Evolutionary conservation across 2,797 vertebrate genomes (phyloP), one percentile per base, ranked within the genome.

Genomic region (Anabacerthia variegaticeps): DNA sequence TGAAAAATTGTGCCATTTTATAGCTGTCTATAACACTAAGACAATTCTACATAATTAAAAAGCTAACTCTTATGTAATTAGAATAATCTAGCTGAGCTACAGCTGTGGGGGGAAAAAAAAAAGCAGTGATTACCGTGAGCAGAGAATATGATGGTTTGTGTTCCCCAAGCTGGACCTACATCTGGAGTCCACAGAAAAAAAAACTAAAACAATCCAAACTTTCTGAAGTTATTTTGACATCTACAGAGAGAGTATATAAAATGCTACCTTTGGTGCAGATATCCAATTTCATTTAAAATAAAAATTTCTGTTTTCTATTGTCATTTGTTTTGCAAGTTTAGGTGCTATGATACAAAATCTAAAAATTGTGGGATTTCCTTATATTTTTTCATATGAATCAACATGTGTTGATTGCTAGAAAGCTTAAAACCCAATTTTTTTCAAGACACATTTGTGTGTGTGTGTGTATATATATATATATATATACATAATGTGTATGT

Each of bases 21-120:
- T 27, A 90, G 52, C 75, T 65, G 54, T 89, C 74, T 89, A 71
- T 21, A 76, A 81, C 49, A 94, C 83, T 61, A 74, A 65, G 49
- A 49, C 52, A 95, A 85, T 37, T 76, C 59, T 79, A 61, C 10
- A 44, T 73, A 81, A 85, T 44, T 81, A 49, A 85, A 88, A 93
- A 81, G 39, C 39, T 77, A 59, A 77, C 88, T 85, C 23, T 85
- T 54, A 68, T 74, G 32, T 75, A 89, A 79, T 79, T 72, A 79
- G 32, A 84, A 62, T 87, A 0, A 1, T 67, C 48, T 72, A n/a
- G 71, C 37, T 67, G 73, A 80, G 43, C 23, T 89, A 46, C 44
- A 84, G 68, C 48, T 67, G 26, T 17, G 39, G 48, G 41, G n/a
- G 43, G 39, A 54, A 71, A n/a, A 55, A 52, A 54, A 52, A 41